Base-by-base conservation (phyloP, 2,888 invertebrate genomes). In the Dolichopus griseipennis region DNA sequence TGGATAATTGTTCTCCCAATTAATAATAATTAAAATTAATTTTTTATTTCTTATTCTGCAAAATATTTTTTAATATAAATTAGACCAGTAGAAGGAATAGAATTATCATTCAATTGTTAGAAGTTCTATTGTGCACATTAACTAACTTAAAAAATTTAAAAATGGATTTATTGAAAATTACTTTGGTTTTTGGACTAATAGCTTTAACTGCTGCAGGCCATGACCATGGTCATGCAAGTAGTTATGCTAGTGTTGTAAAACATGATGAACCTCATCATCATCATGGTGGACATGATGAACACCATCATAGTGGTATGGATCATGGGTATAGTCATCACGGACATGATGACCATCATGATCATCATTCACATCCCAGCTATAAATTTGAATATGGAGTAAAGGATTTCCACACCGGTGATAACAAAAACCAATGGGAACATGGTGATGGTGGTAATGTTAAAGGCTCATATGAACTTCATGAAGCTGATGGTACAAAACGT, bases 371-470 rank as follows among this genome's bases (percentile, higher is more conserved):
- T 73, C 83, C 83, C 52, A 81, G 83, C 73, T 83, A 83, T 70
- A 76, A 78, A 20, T 83, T 81, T 71, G 81, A 83, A 71, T 83
- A 83, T 72, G 83, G 82, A 2, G 83, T 83, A n/a, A 80, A 82
- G 71, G 83, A 83, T 70, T 75, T 78, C 1, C 82, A 83, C 61
- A 83, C 83, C 2, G 83, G 83, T 1, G 83, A 83, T 69, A 78
- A 81, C 22, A 83, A 83, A 73, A 80, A 80, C 69, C 83, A 83
- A 72, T 80, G 82, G 77, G 85, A 85, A 74, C 78, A 82, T 62
- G 80, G 84, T 61, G 83, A 84, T 73, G 85, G 85, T 33, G 84
- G 83, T 73, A 75, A 77, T 69, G 85, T 85, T 8, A 84, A 84
- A 71, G 79, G 77, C 34, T 75, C 77, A 65, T 85, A 85, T 72